phyloP scores from a whole-genome alignment of 1,140 invertebrate species.

The Grapholita molesta region DNA sequence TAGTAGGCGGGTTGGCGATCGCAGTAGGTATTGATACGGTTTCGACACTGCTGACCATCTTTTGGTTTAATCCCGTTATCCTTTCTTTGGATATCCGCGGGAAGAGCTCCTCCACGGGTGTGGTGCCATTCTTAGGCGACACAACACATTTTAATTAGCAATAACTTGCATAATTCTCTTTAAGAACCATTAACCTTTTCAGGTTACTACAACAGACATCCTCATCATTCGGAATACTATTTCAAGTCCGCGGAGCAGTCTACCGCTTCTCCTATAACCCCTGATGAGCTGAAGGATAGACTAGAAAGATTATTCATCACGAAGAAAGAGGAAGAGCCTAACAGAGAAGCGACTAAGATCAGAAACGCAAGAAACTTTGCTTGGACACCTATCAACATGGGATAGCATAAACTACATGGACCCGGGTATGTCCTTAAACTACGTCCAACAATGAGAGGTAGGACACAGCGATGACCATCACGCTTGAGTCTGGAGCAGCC shows the following conservation, averaged over 20 bases:
- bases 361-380: constrained; percentile 78
- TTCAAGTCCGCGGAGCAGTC: constrained; percentile 53
- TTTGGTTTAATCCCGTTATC: too few relatives aligned
- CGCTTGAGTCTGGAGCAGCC: too few relatives aligned
- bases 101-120: too few relatives aligned
- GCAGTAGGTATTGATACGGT: too few relatives aligned
- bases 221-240: constrained; percentile 49
- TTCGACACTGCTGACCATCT: too few relatives aligned
- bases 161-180: neutral
- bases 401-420: constrained; percentile 26
- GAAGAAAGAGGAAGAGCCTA: constrained; percentile 50
- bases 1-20: too few relatives aligned
- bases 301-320: constrained; percentile 68
- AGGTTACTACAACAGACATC: constrained; percentile 58
- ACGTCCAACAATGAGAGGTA: too few relatives aligned
- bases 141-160: too few relatives aligned
- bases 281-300: constrained; percentile 68
- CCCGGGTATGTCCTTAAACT: too few relatives aligned
- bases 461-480: too few relatives aligned
- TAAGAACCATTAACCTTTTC: constrained; percentile 22
- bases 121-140: too few relatives aligned
- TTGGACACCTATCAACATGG: constrained; percentile 70
- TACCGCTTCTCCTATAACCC: constrained; percentile 61
- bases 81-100: too few relatives aligned
- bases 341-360: constrained; percentile 46